Evolutionary conservation across 64 coral and sea anemone species (phyloP).

Genomic region (Trachythela sp.): DNA sequence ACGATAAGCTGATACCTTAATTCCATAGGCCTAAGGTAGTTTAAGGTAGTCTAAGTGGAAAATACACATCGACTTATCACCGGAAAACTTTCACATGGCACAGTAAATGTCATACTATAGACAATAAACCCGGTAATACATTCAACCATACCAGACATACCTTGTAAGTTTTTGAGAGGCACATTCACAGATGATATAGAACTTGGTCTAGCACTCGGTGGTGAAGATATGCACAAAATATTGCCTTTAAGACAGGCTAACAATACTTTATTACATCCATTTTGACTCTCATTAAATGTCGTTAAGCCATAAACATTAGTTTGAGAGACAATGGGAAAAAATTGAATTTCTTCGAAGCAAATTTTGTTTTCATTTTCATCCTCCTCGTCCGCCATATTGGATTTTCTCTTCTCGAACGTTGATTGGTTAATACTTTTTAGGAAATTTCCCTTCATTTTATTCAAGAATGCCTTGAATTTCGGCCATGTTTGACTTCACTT

Average conservation of each 20-base stretch:
- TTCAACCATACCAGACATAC: too few relatives aligned
- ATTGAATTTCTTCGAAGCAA: not conserved
- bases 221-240: not conserved
- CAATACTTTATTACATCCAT: not conserved
- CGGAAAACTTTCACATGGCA: too few relatives aligned
- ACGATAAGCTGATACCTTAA: too few relatives aligned
- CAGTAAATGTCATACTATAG: too few relatives aligned
- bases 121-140: too few relatives aligned
- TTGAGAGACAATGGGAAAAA: not conserved
- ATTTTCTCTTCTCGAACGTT: not conserved
- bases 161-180: not conserved
- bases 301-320: not conserved
- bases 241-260: not conserved
- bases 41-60: too few relatives aligned
- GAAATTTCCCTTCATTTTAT: too few relatives aligned
- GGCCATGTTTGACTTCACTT: too few relatives aligned
- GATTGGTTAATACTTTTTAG: not conserved
- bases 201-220: not conserved
- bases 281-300: not conserved
- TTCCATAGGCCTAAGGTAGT: too few relatives aligned
- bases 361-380: constrained; percentile 2
- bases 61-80: too few relatives aligned
- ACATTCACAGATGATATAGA: not conserved
- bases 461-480: too few relatives aligned
- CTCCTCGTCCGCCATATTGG: not conserved